Base-by-base conservation (phyloP, 2,113 vertebrate species). In the Colistium nudipinnis region DNA sequence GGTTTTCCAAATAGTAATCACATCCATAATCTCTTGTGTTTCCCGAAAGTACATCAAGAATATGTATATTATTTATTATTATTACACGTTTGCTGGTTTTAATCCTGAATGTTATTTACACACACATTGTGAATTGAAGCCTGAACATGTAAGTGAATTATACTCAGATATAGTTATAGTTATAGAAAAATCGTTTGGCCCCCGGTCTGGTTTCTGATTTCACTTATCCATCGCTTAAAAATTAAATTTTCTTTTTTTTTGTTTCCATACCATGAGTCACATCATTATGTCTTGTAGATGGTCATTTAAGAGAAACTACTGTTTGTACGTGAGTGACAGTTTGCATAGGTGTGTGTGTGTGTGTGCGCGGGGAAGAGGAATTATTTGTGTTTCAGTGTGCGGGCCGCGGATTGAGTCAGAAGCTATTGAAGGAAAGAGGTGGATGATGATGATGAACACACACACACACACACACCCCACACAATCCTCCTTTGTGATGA, bases 1-100 rank as follows among this genome's bases (percentile, higher is more conserved):
- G 41, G 56, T 64, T 86, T 88, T 80, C 81, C 87, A 82, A 76
- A 83, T 68, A 61, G 41, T 43, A 22, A 44, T 64, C 57, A 16
- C 47, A 44, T 75, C 60, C 69, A 48, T 16, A 6, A 49, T 62
- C 65, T 70, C 38, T 67, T 65, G 44, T 27, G 8, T 69, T n/a
- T n/a, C n/a, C n/a, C n/a, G n/a, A n/a, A n/a, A n/a, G n/a, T n/a
- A n/a, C n/a, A n/a, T n/a, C n/a, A n/a, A n/a, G n/a, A n/a, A n/a
- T n/a, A n/a, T n/a, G n/a, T n/a, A n/a, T n/a, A n/a, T n/a, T n/a
- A n/a, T n/a, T n/a, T n/a, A n/a, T n/a, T n/a, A n/a, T n/a, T n/a
- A n/a, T n/a, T n/a, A n/a, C n/a, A n/a, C n/a, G n/a, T n/a, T n/a
- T n/a, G n/a, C n/a, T n/a, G n/a, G n/a, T n/a, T n/a, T n/a, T n/a